These are phyloP conservation scores for Callinectes sapidus DNA, from an alignment of 2,888 invertebrate species.

Conservation along the genomic window DNA sequence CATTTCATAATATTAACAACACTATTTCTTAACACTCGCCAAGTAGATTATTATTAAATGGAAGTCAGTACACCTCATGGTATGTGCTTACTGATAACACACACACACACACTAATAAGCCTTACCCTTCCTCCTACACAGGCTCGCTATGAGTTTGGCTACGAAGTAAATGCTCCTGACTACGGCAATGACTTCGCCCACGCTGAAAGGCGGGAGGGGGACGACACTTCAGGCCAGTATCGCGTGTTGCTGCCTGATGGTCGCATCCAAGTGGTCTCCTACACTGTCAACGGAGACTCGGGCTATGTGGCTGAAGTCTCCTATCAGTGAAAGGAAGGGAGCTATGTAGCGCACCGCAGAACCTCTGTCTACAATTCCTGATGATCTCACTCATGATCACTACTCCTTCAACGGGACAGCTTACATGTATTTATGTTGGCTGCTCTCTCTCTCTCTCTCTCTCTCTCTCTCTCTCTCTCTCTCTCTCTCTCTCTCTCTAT, in stretches of 20 bases:
- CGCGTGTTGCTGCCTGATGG: slow-evolving; percentile 62
- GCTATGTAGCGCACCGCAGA: neutral
- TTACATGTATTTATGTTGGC: neutral
- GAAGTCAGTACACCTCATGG: no score
- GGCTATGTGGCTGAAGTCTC: slow-evolving; percentile 63
- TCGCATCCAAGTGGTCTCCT: slow-evolving; percentile 59
- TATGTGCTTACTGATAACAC: no score
- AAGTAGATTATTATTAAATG: no score
- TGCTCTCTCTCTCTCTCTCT: neutral
- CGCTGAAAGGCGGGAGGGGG: slow-evolving; percentile 56
- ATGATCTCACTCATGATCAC: neutral
- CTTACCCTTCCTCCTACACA: neutral
- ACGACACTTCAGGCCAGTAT: slow-evolving; percentile 60
- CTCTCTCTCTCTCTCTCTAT: neutral
- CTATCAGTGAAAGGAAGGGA: slow-evolving; percentile 44
- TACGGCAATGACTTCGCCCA: slow-evolving; percentile 65
- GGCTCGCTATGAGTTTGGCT: slow-evolving; percentile 64
- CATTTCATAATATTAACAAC: no score
- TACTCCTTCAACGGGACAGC: neutral
- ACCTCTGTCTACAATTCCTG: neutral
- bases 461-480: neutral
- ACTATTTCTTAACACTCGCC: no score
- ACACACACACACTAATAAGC: neutral
- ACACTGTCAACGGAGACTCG: slow-evolving; percentile 65
- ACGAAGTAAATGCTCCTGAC: slow-evolving; percentile 65